Evolutionary conservation across 2,113 vertebrate genomes (phyloP).

Genomic region (Muntiacus reevesi): DNA sequence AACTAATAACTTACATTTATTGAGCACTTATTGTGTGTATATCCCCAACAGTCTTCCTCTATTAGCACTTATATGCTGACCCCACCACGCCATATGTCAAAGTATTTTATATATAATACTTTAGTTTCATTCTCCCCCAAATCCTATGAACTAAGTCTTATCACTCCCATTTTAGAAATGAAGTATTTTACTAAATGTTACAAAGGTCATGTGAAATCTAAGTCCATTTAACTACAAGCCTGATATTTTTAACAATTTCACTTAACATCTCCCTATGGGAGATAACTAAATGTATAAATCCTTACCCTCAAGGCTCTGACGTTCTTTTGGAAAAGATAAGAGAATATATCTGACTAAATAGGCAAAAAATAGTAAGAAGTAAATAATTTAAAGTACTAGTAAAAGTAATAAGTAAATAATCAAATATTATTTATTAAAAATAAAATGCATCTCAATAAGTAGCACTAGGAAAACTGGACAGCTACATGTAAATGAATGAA

Average conservation of each 20-base stretch:
- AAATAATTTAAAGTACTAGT: not conserved
- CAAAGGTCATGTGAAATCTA: not conserved
- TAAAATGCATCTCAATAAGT: not conserved
- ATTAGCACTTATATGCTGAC: not conserved
- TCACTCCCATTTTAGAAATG: not conserved
- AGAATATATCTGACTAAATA: not conserved
- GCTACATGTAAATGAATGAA: not conserved
- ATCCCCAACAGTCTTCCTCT: not conserved
- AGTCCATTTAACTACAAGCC: not conserved
- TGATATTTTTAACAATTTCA: not conserved
- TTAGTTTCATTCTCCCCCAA: not conserved
- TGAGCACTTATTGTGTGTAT: not conserved
- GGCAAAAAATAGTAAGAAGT: not conserved
- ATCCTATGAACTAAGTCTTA: not conserved
- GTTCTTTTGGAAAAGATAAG: not conserved
- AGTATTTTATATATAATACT: not conserved
- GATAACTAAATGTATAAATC: not conserved
- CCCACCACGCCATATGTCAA: not conserved
- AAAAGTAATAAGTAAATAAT: not conserved
- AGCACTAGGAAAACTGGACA: not conserved
- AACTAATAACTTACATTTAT: not conserved
- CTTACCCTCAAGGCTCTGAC: not conserved
- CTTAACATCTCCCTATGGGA: not conserved
- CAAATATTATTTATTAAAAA: not conserved
- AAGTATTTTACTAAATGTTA: not conserved